Conservation (phyloP, 1,140 invertebrate genomes). For the Drosophila pseudoobscura region DNA sequence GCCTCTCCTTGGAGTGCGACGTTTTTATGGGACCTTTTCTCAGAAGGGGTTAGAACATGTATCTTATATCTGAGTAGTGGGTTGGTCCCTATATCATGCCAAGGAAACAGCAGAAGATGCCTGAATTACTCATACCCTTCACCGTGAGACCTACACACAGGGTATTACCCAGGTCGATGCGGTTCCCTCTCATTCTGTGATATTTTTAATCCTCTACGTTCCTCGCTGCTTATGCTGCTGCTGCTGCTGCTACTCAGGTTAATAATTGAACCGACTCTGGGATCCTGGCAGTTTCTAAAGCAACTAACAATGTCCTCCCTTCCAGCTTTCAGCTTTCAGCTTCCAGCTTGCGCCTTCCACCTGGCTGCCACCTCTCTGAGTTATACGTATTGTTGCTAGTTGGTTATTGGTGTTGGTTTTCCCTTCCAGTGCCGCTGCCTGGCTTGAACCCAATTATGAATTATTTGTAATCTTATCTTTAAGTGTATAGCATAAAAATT, state of each 20-base stretch:
- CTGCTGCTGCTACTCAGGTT: constrained; percentile 15
- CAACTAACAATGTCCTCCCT: constrained; percentile 27
- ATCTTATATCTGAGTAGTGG: no score
- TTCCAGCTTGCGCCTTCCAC: no score
- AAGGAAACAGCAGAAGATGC: no score
- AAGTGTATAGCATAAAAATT: constrained; percentile 76
- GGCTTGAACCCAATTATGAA: constrained; percentile 72
- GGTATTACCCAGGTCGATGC: no score
- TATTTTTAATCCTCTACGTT: constrained; percentile 9
- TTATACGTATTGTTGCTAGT: constrained; percentile 46
- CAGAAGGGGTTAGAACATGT: no score
- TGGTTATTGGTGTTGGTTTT: constrained; percentile 37
- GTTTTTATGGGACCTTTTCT: no score
- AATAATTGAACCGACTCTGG: constrained; percentile 38
- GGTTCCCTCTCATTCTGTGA: not conserved
- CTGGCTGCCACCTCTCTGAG: not conserved
- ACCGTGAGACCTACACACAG: no score
- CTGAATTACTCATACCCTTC: no score
- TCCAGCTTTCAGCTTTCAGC: no score
- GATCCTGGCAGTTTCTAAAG: constrained; percentile 28
- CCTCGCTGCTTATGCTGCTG: not conserved
- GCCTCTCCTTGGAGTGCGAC: no score
- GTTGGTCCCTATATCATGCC: no score
- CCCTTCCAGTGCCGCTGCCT: constrained; percentile 19
- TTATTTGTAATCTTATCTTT: constrained; percentile 78